Base-by-base conservation (phyloP, 2,113 vertebrate species). In the Onychostruthus taczanowskii region DNA sequence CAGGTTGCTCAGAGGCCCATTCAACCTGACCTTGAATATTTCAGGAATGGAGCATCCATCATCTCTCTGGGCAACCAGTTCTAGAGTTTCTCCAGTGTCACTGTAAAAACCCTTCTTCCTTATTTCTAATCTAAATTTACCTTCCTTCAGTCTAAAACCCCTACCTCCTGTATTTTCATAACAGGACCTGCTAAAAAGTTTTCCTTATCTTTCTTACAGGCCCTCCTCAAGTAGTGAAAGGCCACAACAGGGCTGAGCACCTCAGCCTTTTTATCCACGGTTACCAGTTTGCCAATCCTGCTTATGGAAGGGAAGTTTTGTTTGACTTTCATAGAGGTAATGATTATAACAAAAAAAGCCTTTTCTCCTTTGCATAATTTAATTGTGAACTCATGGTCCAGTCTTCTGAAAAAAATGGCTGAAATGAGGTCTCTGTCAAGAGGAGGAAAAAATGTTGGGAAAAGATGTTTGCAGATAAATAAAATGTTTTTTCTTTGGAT, bases 1-100 rank as follows among this genome's bases (percentile, higher is more conserved):
- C 15, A 30, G 13, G 13, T 33, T 52, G 5, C 16, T 27, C 43
- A 68, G 68, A 52, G 18, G 4, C 15, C 27, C 1, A 0, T 23
- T 27, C 59, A 73, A 28, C 9, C 8, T 33, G 12, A 44, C 27
- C 5, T 13, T 37, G 37, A 59, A 66, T 14, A 18, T n/a, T 52
- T 66, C 26, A 37, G 26, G 27, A 37, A 66, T 24, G 18, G 8
- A 56, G 23, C 18, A 44, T 37, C 12, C 27, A 23, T 31, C 22
- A 66, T 2, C 8, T 28, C 50, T 81, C 50, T 37, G 4, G 7
- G 17, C 22, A 89, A 20, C 6, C 5, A 37, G 10, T 44, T 58
- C 37, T 31, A 27, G 8, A 9, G 35, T 37, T 64, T 23, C 44
- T 37, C 9, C 43, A 44, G 26, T 0, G 0, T 16, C 22, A 73